phyloP scores from a whole-genome alignment of 2,113 vertebrate genomes.

The Catagonus wagneri region DNA sequence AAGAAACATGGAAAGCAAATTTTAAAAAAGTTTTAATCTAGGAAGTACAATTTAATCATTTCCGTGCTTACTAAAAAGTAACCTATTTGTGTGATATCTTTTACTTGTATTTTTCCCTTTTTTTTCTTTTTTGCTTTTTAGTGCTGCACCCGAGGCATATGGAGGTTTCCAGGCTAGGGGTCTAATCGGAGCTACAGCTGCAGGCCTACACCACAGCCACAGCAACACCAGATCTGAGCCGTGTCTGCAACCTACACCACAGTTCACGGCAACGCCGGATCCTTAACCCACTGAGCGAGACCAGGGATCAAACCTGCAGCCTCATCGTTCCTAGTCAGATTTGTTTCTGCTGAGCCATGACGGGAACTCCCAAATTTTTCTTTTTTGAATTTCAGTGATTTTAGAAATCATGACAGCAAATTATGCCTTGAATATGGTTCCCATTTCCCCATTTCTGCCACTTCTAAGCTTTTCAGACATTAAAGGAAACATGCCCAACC shows the following conservation, averaged over 20 bases:
- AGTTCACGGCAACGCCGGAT: too few species aligned
- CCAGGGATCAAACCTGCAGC: too few species aligned
- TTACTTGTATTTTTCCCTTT: not conserved
- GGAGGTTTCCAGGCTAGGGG: too few species aligned
- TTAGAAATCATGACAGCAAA: constrained; percentile 19
- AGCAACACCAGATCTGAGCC: too few species aligned
- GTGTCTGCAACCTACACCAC: too few species aligned
- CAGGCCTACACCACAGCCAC: too few species aligned
- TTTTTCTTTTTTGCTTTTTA: too few species aligned
- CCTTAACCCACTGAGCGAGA: too few species aligned
- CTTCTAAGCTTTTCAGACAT: constrained; percentile 6
- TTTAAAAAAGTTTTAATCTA: constrained; percentile 70
- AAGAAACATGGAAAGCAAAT: constrained; percentile 63
- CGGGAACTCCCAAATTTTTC: not conserved
- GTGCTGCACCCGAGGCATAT: too few species aligned
- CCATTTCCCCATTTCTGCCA: not conserved
- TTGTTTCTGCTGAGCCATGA: too few species aligned
- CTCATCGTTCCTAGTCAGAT: too few species aligned
- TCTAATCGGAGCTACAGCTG: too few species aligned
- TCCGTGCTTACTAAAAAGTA: constrained; percentile 30
- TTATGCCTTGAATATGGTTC: not conserved
- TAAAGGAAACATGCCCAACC: constrained; percentile 62
- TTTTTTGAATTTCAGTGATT: not conserved
- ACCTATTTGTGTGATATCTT: not conserved
- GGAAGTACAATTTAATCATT: constrained; percentile 27